These are phyloP conservation scores for Styela clava DNA, from an alignment of 23 tunicate genomes.

Conservation along the genomic window DNA sequence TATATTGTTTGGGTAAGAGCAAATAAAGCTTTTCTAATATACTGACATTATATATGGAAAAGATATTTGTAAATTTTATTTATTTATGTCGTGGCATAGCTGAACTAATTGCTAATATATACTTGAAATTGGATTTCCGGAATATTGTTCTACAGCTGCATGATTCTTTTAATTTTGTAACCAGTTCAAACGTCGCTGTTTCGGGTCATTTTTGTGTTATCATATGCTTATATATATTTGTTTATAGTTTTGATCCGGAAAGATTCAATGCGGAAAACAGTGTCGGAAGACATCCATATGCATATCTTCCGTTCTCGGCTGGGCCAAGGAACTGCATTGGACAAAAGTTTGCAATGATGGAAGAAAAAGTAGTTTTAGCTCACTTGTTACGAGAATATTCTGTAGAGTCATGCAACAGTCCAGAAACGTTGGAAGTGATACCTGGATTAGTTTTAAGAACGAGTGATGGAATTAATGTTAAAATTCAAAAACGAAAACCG, in stretches of 20 bases:
- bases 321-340: constrained; percentile 76
- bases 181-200: no score
- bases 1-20: no score
- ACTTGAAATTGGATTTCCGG: no score
- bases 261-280: constrained; percentile 36
- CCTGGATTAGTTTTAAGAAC: constrained; percentile 29
- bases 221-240: no score
- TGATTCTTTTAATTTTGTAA: no score
- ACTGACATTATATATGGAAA: no score
- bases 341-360: constrained; percentile 58
- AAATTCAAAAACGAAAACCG: not conserved
- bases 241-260: constrained; percentile 44
- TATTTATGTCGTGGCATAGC: no score
- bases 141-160: no score
- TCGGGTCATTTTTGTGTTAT: no score
- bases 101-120: no score
- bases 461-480: constrained; percentile 2
- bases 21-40: no score
- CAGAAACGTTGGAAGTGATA: constrained; percentile 18
- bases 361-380: constrained; percentile 54
- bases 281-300: constrained; percentile 41
- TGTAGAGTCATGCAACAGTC: constrained; percentile 16
- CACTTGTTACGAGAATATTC: constrained; percentile 26
- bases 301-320: constrained; percentile 64
- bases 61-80: no score